phyloP scores from a whole-genome alignment of 2,113 vertebrate species.

The Callipepla californica region DNA sequence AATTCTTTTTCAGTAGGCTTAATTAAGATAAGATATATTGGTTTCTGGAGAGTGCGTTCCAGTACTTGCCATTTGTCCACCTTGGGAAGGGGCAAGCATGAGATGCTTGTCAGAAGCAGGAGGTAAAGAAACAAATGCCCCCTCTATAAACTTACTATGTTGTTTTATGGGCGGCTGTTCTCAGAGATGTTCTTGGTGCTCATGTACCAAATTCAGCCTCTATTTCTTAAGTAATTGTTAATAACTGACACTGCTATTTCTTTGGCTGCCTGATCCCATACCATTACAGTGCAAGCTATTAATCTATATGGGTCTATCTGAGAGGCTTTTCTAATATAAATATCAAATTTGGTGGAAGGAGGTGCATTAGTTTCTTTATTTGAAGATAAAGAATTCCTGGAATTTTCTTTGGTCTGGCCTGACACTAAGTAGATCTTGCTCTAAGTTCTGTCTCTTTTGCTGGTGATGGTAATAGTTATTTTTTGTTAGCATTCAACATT shows the following conservation, averaged over 20 bases:
- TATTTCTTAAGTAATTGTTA: neutral
- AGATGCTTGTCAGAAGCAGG: neutral
- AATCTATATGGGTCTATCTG: rapidly evolving
- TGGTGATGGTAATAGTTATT: neutral
- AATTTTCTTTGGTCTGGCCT: neutral
- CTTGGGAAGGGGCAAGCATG: neutral
- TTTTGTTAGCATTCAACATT: neutral
- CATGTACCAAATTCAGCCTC: neutral
- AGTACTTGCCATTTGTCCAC: neutral
- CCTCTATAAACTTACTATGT: neutral
- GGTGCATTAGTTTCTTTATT: neutral
- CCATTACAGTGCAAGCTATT: neutral
- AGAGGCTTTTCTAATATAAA: neutral
- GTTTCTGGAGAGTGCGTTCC: constrained; percentile 12
- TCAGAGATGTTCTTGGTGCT: neutral
- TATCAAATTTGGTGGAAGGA: neutral
- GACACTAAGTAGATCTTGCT: neutral
- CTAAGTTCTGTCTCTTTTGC: neutral
- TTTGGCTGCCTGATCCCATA: neutral
- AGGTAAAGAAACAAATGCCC: neutral
- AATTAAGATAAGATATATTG: neutral
- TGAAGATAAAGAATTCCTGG: neutral
- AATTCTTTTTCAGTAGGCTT: neutral
- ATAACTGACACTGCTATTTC: neutral
- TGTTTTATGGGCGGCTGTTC: neutral